Evolutionary conservation across 1,140 invertebrate genomes (phyloP), one percentile per base, ranked within the genome.

Genomic region (Protaetia brevitarsis): DNA sequence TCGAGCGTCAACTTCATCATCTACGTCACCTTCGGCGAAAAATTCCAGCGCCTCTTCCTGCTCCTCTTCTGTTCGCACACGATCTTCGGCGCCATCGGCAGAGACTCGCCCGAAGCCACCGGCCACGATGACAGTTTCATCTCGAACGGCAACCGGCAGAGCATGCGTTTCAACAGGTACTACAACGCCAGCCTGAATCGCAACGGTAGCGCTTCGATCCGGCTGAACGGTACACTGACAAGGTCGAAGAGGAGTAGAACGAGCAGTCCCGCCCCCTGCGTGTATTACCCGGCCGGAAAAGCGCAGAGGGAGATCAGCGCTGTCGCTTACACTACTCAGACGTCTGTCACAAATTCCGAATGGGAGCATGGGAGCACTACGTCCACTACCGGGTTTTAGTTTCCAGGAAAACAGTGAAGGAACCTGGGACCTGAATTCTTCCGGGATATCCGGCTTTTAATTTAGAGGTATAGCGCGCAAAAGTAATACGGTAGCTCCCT

Each of bases 1-100:
- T 97, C 94, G 72, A 96, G 95, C 70, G 92, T 97, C 30, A 98
- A 98, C 79, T 98, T 98, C 77, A 88, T 98, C 60, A 95, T 98
- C 67, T 98, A 98, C 80, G 95, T 97, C 66, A 94, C 96, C 31
- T 97, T 97, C 77, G 96, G 96, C 0, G 92, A 96, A 75, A 97
- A 98, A 76, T 98, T 98, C 80, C 92, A 96, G 73, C 85, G 91
- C 34, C 87, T 95, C 63, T 95, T 96, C 79, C 81, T 96, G 63
- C 86, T 90, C 72, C 85, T 94, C 73, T 96, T 96, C 80, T 96
- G 93, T 78, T 86, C 86, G 45, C 82, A 85, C 19, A 79, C 81
- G 2, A 64, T 83, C 3, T 80, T 85, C 68, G 79, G 80, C 51
- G 77, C 80, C 27, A 80, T 64, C 26, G 70, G 86, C 68, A 77